A percentile compares a stretch with the other conserved stretches of the same genome.
Evolutionary conservation across 2,113 vertebrate species (phyloP).

Genomic region (Heptranchias perlo): DNA sequence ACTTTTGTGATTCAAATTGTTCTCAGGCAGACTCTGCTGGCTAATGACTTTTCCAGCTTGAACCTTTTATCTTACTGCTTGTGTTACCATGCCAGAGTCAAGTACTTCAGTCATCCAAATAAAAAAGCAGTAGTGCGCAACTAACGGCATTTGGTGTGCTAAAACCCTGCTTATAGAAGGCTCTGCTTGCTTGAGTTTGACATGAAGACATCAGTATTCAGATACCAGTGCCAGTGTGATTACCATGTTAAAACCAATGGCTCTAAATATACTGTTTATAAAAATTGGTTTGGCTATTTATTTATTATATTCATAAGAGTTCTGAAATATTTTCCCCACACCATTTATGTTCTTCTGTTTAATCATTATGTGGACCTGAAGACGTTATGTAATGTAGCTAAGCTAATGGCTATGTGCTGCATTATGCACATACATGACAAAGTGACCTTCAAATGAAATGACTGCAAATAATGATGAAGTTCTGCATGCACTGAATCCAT

Average conservation of each 20-base stretch:
- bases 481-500: background rate
- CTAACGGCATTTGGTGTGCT: background rate
- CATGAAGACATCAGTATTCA: conserved; percentile 31
- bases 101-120: background rate
- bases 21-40: background rate
- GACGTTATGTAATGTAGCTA: background rate
- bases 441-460: conserved; percentile 18
- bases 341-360: background rate
- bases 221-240: background rate
- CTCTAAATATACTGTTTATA: background rate
- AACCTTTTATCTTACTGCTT: conserved; percentile 15
- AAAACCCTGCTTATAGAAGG: background rate
- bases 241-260: background rate
- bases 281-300: background rate
- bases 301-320: background rate
- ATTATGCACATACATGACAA: background rate
- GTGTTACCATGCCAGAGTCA: background rate
- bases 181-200: conserved; percentile 5
- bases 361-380: background rate
- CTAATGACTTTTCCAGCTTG: background rate
- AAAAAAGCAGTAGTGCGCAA: background rate
- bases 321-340: background rate
- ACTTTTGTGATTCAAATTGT: background rate
- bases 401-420: background rate
- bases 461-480: background rate